Percentiles rank a stretch among this genome's conserved stretches.
phyloP scores from a whole-genome alignment of 2,113 vertebrate species.

The Romanogobio albipinnatus region DNA sequence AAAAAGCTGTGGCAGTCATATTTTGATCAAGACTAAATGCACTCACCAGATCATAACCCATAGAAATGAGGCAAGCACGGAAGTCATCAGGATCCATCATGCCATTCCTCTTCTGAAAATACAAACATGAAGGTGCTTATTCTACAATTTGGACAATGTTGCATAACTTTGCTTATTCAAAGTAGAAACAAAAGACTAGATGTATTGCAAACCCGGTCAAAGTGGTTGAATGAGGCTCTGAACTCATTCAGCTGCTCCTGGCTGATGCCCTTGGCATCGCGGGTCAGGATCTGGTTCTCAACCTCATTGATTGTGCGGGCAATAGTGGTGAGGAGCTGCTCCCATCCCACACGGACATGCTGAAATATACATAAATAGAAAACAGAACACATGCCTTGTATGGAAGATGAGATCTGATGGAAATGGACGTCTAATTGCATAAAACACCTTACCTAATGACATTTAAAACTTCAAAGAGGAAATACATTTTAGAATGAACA shows the following conservation, averaged over 20 bases:
- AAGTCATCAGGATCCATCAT: conserved; percentile 93
- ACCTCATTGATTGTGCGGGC: conserved; percentile 91
- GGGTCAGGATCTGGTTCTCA: conserved; percentile 92
- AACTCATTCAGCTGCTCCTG: conserved; percentile 93
- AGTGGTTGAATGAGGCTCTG: conserved; percentile 92
- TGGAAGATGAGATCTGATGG: background rate
- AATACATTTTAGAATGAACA: background rate
- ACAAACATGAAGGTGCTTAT: background rate
- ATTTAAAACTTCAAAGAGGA: background rate
- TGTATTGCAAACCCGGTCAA: conserved; percentile 81
- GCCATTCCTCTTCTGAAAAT: conserved; percentile 84
- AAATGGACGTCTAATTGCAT: background rate
- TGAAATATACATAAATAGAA: conserved; percentile 52
- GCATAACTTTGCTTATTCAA: background rate
- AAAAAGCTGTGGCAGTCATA: background rate
- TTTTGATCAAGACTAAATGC: background rate
- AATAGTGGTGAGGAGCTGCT: conserved; percentile 89
- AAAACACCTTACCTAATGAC: background rate
- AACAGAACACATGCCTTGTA: background rate
- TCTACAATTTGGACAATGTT: background rate
- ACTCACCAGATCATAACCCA: conserved; percentile 90
- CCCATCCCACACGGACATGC: conserved; percentile 92
- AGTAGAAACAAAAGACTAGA: background rate
- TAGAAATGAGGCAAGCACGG: conserved; percentile 91
- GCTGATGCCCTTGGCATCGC: conserved; percentile 91